Evolutionary conservation across 2,888 invertebrate genomes (phyloP).

Genomic region (Rhodophaea formosa): DNA sequence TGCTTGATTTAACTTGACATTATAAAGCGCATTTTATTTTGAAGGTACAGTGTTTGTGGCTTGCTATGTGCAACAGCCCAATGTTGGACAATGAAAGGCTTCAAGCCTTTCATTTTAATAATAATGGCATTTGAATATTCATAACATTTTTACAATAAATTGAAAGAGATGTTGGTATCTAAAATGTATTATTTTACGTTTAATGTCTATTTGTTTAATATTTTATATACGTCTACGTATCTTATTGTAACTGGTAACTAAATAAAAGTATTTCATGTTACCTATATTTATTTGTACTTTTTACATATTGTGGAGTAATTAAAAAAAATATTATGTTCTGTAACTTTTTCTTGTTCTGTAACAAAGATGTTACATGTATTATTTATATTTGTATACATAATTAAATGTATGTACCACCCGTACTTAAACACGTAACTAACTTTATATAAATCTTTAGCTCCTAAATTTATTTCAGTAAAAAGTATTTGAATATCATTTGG

Average conservation of each 20-base stretch:
- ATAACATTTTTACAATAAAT: background rate
- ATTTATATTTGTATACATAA: background rate
- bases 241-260: constrained; percentile 1
- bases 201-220: background rate
- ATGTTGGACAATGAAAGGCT: no score
- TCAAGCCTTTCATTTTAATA: no score
- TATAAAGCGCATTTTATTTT: no score
- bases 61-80: no score
- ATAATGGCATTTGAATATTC: no score
- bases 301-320: background rate
- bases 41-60: no score
- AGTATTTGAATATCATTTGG: background rate
- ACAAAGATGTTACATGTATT: constrained; percentile 3
- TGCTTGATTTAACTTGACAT: no score
- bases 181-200: background rate
- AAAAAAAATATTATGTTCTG: no score
- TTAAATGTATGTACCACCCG: background rate
- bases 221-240: background rate
- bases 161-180: background rate
- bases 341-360: background rate
- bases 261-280: constrained; percentile 1
- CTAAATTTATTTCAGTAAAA: background rate
- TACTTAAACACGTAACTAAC: background rate
- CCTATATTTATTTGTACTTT: background rate
- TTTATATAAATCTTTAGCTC: background rate